Evolutionary conservation across 2,797 vertebrate genomes (phyloP), one percentile per base, ranked within the genome.

Genomic region (Pogoniulus pusillus): DNA sequence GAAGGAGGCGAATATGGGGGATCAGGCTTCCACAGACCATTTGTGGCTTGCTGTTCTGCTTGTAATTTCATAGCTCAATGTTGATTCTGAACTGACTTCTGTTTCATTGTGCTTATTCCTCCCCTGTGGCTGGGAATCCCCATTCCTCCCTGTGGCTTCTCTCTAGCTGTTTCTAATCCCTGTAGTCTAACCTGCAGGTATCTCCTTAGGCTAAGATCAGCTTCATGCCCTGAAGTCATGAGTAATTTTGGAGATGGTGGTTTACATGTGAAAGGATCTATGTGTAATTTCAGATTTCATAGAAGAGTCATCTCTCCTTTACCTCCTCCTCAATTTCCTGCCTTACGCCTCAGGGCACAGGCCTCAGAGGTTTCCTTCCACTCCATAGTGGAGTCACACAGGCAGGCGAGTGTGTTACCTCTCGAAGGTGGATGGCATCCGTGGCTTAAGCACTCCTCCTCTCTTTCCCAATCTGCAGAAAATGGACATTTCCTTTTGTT

Each of bases 191-290:
- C 29, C 29, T 43, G 11, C 11, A 6, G 49, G 6, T 20, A 39
- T 53, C 64, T 92, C 64, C 53, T 89, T 18, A 23, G 45, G 64
- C 68, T 84, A 5, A 43, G 55, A 37, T 77, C 63, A 41, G 13
- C 62, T 85, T 69, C 45, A 3, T 51, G 80, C 35, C 77, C 58
- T 2, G 2, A 74, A 58, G 34, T 58, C 65, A 11, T 93, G 93
- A 93, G 78, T 96, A 91, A 93, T 76, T 90, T 69, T 60, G 72
- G 83, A 90, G 55, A 55, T 69, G 65, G 85, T 4, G 7, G 77
- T 91, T 90, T 92, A 73, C 78, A 84, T 69, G 51, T 72, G 92
- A 90, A 95, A 92, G 82, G 54, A 93, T 51, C 75, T 43, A 27
- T 6, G 68, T 65, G 81, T 79, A 39, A 89, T 92, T 89, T 78